A percentile compares a stretch with the other conserved stretches of the same genome.
Conservation (phyloP, 64 coral and sea anemone species). For the Trachythela sp. region DNA sequence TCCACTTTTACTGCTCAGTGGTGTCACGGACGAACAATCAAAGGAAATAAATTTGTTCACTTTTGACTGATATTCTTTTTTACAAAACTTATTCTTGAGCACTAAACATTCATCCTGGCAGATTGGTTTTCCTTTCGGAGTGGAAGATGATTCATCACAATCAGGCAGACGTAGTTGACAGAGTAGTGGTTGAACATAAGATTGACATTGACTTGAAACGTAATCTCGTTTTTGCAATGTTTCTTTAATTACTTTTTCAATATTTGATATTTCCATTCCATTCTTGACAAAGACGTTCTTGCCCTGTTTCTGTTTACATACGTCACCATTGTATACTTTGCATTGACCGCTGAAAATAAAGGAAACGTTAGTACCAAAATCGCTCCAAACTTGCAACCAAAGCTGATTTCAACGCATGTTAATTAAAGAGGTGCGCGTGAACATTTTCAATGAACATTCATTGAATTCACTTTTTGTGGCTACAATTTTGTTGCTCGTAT, state of each 20-base stretch:
- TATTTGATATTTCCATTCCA: neutral
- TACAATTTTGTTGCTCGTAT: too few relatives aligned
- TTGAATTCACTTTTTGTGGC: too few relatives aligned
- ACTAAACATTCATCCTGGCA: constrained; percentile 5
- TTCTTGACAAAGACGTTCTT: neutral
- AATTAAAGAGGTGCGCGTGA: too few relatives aligned
- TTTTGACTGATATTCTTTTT: neutral
- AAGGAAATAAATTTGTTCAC: neutral
- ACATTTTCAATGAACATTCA: too few relatives aligned
- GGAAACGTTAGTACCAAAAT: neutral
- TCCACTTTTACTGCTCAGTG: neutral
- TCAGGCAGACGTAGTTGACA: neutral
- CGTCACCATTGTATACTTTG: neutral
- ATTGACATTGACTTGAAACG: neutral
- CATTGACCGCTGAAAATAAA: neutral
- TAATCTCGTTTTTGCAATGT: neutral
- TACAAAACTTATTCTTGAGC: neutral
- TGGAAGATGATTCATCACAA: neutral
- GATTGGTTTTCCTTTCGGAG: neutral
- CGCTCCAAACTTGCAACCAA: neutral
- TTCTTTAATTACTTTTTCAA: neutral
- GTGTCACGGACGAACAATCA: neutral
- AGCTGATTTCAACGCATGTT: too few relatives aligned
- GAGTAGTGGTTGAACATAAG: neutral
- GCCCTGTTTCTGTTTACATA: neutral